Evolutionary conservation across 2,797 vertebrate genomes (phyloP), one percentile per base, ranked within the genome.

Genomic region (Percopsis omiscomaycus): DNA sequence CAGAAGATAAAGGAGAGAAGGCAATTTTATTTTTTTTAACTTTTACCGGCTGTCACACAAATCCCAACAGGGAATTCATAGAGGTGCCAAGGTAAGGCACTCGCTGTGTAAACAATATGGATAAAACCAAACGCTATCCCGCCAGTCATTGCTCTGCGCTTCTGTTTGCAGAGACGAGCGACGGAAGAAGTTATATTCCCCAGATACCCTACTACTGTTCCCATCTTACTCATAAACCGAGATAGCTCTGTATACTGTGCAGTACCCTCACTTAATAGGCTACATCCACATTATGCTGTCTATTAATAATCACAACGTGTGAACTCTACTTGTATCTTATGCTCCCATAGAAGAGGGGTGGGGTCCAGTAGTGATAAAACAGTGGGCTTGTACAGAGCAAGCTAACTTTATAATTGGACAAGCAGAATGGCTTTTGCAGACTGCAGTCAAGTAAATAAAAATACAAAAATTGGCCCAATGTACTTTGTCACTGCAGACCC

Each of bases 141-240:
- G 8, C 55, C 71, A 82, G 80, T 78, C 69, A 78, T 61, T 75
- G 59, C 29, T 61, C 79, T 78, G 67, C 71, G 59, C 68, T 61
- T 66, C 51, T 73, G 68, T 75, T 77, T 86, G 73, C 73, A 68
- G 55, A 81, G 78, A 83, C 67, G 64, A 80, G 66, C 68, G 69
- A 68, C 71, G 71, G 66, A 61, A 79, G 69, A 82, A 81, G 68
- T 84, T 82, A 77, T 78, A 81, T 84, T 84, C 81, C 81, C 83
- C 54, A 61, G 77, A 60, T 66, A 60, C 71, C 68, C 37, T 42
- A 64, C 71, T 74, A 64, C 75, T 68, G 66, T 61, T 79, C 71
- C 66, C 5, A 48, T 75, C 66, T 80, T 53, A 48, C 57, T 56
- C 71, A 60, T 77, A 52, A 51, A 54, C 64, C 61, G 65, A 71